phyloP scores from a whole-genome alignment of 2,797 vertebrate species.

The Dicrostonyx torquatus region DNA sequence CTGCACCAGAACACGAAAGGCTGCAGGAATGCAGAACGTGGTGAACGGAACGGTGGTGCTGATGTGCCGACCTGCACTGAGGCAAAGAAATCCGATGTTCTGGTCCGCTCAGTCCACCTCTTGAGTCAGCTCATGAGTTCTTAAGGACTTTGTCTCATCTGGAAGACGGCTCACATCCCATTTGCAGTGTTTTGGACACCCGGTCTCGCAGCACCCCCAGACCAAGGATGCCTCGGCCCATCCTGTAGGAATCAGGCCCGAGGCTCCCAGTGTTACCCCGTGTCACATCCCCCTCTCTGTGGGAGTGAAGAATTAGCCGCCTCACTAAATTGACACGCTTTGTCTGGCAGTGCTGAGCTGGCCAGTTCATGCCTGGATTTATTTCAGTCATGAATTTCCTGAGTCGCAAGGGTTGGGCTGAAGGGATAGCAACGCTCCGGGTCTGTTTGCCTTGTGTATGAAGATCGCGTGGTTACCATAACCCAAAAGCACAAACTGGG shows the following conservation, averaged over 20 bases:
- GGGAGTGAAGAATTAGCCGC: constrained; percentile 7
- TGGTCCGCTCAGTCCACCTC: not conserved
- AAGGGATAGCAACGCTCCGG: not conserved
- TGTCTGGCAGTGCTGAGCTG: constrained; percentile 63
- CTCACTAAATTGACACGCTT: not conserved
- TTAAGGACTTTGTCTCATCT: not conserved
- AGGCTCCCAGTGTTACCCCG: not conserved
- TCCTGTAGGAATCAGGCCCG: not conserved
- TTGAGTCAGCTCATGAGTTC: not conserved
- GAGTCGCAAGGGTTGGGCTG: constrained; percentile 20
- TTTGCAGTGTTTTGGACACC: not conserved
- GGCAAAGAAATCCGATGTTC: not conserved
- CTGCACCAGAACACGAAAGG: not conserved
- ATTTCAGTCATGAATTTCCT: constrained; percentile 61
- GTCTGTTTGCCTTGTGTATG: not conserved
- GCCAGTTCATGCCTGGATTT: constrained; percentile 31
- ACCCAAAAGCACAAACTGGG: not conserved
- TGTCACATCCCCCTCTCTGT: not conserved
- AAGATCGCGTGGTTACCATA: not conserved
- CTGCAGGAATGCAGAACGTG: not conserved
- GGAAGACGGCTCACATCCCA: not conserved
- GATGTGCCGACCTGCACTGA: too few species aligned
- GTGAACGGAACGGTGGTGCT: accelerated
- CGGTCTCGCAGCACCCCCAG: not conserved
- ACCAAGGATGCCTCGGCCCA: not conserved